Percentiles rank a stretch among this genome's conserved stretches.
These are phyloP conservation scores for Xerus rutilus DNA, from an alignment of 2,797 vertebrate species.

Conservation along the genomic window DNA sequence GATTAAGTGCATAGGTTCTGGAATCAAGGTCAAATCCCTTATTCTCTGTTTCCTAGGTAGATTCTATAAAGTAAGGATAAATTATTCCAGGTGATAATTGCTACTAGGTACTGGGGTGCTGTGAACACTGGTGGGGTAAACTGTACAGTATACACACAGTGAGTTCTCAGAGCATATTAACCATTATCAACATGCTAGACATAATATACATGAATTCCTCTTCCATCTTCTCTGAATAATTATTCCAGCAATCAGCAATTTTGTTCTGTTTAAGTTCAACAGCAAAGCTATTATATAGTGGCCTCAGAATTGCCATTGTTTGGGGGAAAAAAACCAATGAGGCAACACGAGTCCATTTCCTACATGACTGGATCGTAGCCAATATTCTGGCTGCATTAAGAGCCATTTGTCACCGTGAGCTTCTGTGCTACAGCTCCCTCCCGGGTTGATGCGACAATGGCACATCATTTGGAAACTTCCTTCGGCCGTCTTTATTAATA, in stretches of 20 bases:
- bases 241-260: slow-evolving; percentile 45
- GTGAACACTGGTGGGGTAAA: not conserved
- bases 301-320: slow-evolving; percentile 21
- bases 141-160: too few species aligned
- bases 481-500: not conserved
- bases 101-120: not conserved
- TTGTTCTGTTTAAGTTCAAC: not conserved
- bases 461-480: not conserved
- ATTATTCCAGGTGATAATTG: not conserved
- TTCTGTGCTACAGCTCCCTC: not conserved
- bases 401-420: not conserved
- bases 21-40: not conserved
- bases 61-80: not conserved
- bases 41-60: not conserved
- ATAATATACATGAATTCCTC: not conserved
- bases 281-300: slow-evolving; percentile 25
- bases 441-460: not conserved
- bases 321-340: not conserved
- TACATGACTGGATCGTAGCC: not conserved
- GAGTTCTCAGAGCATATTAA: not conserved
- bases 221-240: slow-evolving; percentile 47
- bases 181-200: not conserved
- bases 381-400: not conserved
- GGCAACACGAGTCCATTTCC: not conserved
- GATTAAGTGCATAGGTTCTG: not conserved